Percentiles rank a stretch among this genome's conserved stretches.
Evolutionary conservation across 2,113 vertebrate species (phyloP).

Genomic region (Guaruba guarouba): DNA sequence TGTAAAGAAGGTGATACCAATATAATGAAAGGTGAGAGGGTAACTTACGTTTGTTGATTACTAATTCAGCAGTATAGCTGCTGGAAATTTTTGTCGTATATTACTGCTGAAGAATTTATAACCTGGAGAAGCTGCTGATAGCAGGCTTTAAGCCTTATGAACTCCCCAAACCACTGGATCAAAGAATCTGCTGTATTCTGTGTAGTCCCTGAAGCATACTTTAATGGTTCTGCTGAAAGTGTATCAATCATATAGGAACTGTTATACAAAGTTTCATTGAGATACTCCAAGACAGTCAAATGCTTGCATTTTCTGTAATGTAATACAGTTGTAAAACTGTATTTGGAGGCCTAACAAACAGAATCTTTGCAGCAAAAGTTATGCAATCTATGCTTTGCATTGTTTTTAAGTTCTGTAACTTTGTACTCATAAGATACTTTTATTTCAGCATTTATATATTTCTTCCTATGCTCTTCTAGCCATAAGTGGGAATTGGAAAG

Average conservation of each 20-base stretch:
- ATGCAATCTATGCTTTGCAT: background rate
- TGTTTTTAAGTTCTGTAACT: background rate
- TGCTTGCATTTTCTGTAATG: background rate
- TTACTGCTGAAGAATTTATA: conserved; percentile 55
- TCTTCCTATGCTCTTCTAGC: background rate
- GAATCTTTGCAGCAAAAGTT: background rate
- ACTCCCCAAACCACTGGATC: conserved; percentile 32
- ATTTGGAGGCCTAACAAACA: background rate
- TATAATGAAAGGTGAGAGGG: background rate
- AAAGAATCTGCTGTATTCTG: conserved; percentile 34
- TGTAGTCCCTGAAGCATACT: conserved; percentile 52
- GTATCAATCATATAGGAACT: conserved; percentile 31
- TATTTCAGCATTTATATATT: background rate
- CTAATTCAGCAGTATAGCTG: conserved; percentile 26
- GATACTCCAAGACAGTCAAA: background rate
- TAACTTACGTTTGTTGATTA: background rate
- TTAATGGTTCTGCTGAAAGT: conserved; percentile 46
- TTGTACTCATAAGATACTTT: background rate
- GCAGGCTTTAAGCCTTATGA: conserved; percentile 35
- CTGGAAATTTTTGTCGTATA: conserved; percentile 43
- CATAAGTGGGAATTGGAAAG: background rate
- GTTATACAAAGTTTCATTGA: background rate
- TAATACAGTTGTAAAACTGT: background rate
- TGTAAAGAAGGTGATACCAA: background rate
- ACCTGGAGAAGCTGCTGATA: conserved; percentile 25